Base-by-base conservation (phyloP, 1,140 invertebrate species). In the Eufriesea mexicana region DNA sequence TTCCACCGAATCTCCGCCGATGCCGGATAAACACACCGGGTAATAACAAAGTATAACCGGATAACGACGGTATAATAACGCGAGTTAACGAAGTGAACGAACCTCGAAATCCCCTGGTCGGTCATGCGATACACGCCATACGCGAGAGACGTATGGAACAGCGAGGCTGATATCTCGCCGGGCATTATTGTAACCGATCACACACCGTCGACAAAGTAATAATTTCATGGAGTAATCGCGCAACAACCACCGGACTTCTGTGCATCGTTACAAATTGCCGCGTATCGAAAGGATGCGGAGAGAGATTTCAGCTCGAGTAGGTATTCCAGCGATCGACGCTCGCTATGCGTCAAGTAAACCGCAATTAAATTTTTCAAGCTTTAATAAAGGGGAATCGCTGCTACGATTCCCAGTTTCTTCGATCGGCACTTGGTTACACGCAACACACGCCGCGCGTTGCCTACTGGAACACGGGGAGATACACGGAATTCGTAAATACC, bases 1-100 rank as follows among this genome's bases (percentile, higher is more conserved):
- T 35, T 59, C 61, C 73, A 62, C 70, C 77, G 76, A 88, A 89
- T 81, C 80, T 51, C 12, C 81, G 61, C 61, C 62, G 72, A 68
- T 57, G n/a, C 72, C 67, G 77, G 79, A 85, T 76, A 85, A 88
- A 85, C 80, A 86, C 71, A 67, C 61, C 75, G 72, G 79, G 45
- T 89, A 89, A 89, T 89, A 88, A 89, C 80, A 88, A 88, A 85
- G 84, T 88, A 83, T 86, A 70, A 79, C 70, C 84, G 73, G 45
- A 67, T 87, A 88, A 87, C 79, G 84, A 89, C 79, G 85, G 54
- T 74, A 83, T 85, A 88, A 89, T 85, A 86, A 88, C 57, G 87
- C 67, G 73, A 89, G 84, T 82, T 87, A 86, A 89, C 87, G 61
- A 74, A 85, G 70, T 61, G 75, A 76, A 76, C 76, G 86, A 51